Base-by-base conservation (phyloP, 2,888 invertebrate species). In the Minunthozetes semirufus region DNA sequence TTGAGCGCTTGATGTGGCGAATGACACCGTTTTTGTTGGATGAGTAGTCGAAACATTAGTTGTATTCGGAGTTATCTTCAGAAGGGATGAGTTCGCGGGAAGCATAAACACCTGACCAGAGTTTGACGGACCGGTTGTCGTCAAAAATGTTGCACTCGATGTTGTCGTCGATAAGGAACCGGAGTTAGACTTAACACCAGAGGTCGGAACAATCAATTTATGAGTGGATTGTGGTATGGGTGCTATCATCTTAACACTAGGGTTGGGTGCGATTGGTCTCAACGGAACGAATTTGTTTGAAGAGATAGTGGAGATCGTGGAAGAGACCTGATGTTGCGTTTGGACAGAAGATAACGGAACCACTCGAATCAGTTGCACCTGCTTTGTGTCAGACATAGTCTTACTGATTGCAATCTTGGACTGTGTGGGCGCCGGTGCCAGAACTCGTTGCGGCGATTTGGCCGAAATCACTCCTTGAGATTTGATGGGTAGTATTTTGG, bases 261-360 rank as follows among this genome's bases (percentile, higher is more conserved):
- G 29, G 50, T 50, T 70, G 17, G 71, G 71, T 70, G 71, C 71
- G 46, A 70, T 70, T 70, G 71, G 46, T 50, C 63, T 63, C 63
- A 70, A 70, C 6, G 70, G 46, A 70, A 50, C 70, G 13, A 70
- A 46, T 38, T 70, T 70, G 33, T 70, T 38, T 9, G 46, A 15
- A 13, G 50, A 46, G n/a, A 48, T 38, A 2, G 48, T 42, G 9
- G 70, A n/a, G n/a, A n/a, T n/a, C 19, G 17, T 5, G 4, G 59
- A 25, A 19, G 59, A 68, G 33, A 42, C 46, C 29, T 68, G 68
- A 15, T 70, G 70, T 25, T 15, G 6, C 15, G 70, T 6, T 48
- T 70, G 46, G n/a, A 38, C 50, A 6, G 50, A 46, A 5, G 70
- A 50, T 38, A 50, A 9, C 15, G 70, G 46, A 70, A 70, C 70